Base-by-base conservation (phyloP, 2,797 vertebrate genomes). In the Urophycis tenuis region DNA sequence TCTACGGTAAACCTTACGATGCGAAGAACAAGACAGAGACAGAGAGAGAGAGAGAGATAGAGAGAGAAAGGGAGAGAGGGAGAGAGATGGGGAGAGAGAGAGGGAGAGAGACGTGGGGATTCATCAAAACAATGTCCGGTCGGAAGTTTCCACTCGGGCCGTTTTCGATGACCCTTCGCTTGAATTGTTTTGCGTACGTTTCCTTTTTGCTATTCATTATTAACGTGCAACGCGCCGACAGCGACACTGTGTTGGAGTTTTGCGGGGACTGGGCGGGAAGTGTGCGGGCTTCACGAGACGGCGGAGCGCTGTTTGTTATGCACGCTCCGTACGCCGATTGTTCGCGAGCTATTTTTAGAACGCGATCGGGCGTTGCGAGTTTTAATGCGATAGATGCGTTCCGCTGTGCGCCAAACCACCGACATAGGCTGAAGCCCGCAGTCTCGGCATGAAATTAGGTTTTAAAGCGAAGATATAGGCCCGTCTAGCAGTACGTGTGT, bases 301-400 rank as follows among this genome's bases (percentile, higher is more conserved):
- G 49, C 49, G 5, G 49, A n/a, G 49, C 60, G 60, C n/a, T 82
- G 82, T 86, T 90, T 89, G 88, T 89, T 89, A 89, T 85, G 85
- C 75, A 15, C 74, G 15, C 32, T 19, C 53, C 53, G 74, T 29
- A 74, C 32, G 32, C 75, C 85, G 89, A 90, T 92, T 91, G 89
- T 91, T 89, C 88, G 49, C 85, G 60, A 45, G 88, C 90, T 92
- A 91, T 90, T 92, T 91, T 83, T 92, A 91, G 92, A 70, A 49
- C 60, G 25, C 60, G 32, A 67, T 71, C 79, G 71, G 84, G 80
- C 83, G 82, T 64, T 10, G 3, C 82, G 81, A 76, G 88, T 78
- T 79, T 80, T 79, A 67, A 74, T 77, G 30, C 32, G 1, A 33
- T 19, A 79, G 77, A 30, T 0, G 1, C 76, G 22, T 5, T 7